Evolutionary conservation across 2,888 invertebrate species (phyloP), one percentile per base, ranked within the genome.

Genomic region (Biston betularia): DNA sequence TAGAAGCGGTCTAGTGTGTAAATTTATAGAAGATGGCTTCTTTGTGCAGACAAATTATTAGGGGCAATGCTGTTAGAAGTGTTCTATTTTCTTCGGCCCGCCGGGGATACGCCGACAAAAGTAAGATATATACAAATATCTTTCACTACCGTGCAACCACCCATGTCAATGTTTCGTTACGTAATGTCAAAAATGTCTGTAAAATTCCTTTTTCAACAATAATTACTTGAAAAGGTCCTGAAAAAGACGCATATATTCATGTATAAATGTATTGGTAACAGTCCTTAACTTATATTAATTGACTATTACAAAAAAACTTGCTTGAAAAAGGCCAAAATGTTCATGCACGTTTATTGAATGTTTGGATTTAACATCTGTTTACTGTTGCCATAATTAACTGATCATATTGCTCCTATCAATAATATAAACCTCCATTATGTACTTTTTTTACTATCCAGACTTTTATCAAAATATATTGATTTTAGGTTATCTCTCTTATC

Each of bases 31-130:
- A 95, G 79, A 97, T 97, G 97, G 96, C 97, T 92, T 96, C 96
- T 79, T 90, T 97, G 87, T 96, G 96, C 93, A 95, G 96, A 92
- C 96, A 96, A 94, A 94, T 96, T 89, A 90, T 95, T 82, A 91
- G 95, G 71, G 95, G 94, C 92, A 92, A 95, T 85, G 95, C 95
- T 79, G 94, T 95, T 84, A 95, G 94, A 89, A 95, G 95, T 94
- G 94, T 95, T 76, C 85, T 95, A 76, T 93, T 95, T 82, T 93
- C 95, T 77, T 94, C 95, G 79, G 95, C 95, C 79, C 94, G 94
- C 76, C 93, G 95, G 80, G 95, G 96, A 83, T 94, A 92, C 82
- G 89, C 94, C 74, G 93, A 94, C 83, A 96, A 95, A 95, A 95
- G 96, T 96, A 95, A 95, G 95, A 81, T 52, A 75, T 69, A 65